Evolutionary conservation across 92 coral and sea anemone species (phyloP).

Genomic region (Hydrozoanthus gracilis): DNA sequence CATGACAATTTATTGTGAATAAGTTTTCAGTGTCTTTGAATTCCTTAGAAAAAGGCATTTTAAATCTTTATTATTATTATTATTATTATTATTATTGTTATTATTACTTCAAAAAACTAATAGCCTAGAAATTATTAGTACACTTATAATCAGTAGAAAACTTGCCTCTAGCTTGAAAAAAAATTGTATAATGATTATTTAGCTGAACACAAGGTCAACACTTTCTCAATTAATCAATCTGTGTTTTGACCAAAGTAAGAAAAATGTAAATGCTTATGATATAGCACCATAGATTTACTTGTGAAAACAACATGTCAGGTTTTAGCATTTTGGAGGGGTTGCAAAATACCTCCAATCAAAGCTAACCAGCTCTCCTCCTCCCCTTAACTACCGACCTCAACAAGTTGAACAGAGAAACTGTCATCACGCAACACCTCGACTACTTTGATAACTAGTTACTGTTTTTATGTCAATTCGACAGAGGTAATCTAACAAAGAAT

Average conservation of each 20-base stretch:
- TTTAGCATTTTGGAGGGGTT: constrained; percentile 17
- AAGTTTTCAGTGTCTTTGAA: too few species aligned
- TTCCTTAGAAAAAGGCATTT: too few species aligned
- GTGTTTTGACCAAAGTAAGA: constrained; percentile 7
- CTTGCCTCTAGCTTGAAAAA: not conserved
- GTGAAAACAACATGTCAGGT: constrained; percentile 7
- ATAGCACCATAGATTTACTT: not conserved
- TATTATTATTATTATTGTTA: too few species aligned
- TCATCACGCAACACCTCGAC: not conserved
- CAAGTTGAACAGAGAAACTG: not conserved
- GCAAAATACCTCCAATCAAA: constrained; percentile 6
- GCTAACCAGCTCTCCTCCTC: not conserved
- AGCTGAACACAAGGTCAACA: constrained; percentile 2
- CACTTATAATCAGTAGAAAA: not conserved
- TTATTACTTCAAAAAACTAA: constrained; percentile 1
- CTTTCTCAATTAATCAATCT: not conserved
- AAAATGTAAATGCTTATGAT: constrained; percentile 3
- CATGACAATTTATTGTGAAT: too few species aligned
- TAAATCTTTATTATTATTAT: too few species aligned
- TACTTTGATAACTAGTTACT: not conserved
- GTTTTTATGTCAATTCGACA: constrained; percentile 2
- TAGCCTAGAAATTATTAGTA: not conserved
- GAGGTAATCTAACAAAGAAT: not conserved
- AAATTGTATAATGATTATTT: not conserved
- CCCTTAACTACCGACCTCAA: not conserved